A percentile compares a stretch with the other conserved stretches of the same genome.
Evolutionary conservation across 2,113 vertebrate genomes (phyloP).

Genomic region (Capreolus pygargus): DNA sequence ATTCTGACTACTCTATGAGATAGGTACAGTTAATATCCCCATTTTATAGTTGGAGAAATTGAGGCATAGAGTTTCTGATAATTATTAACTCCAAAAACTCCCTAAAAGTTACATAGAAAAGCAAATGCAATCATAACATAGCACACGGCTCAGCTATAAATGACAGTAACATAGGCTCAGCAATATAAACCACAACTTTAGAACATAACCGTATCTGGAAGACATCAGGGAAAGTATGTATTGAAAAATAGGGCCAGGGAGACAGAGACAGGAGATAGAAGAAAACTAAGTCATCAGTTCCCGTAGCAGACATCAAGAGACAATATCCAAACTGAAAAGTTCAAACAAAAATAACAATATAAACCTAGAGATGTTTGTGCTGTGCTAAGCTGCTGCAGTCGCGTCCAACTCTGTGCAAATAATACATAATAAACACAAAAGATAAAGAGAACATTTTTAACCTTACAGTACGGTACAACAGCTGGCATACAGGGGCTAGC

Average conservation of each 20-base stretch:
- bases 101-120: background rate
- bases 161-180: background rate
- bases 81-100: background rate
- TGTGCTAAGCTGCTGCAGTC: background rate
- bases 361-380: background rate
- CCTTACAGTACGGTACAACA: background rate
- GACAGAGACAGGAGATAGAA: background rate
- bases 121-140: background rate
- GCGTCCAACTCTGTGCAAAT: background rate
- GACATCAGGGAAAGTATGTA: background rate
- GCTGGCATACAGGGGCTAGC: background rate
- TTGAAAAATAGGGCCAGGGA: background rate
- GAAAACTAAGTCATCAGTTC: background rate
- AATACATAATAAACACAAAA: background rate
- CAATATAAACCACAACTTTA: background rate
- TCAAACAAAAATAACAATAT: background rate
- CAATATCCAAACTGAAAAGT: background rate
- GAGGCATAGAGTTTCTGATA: background rate
- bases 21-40: background rate
- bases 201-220: background rate
- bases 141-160: background rate
- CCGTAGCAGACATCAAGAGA: background rate
- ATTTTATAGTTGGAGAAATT: background rate
- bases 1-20: background rate
- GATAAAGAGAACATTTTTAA: background rate